A percentile compares a stretch with the other conserved stretches of the same genome.
Conservation (phyloP, 2,888 invertebrate species). For the Zeuzera pyrina region DNA sequence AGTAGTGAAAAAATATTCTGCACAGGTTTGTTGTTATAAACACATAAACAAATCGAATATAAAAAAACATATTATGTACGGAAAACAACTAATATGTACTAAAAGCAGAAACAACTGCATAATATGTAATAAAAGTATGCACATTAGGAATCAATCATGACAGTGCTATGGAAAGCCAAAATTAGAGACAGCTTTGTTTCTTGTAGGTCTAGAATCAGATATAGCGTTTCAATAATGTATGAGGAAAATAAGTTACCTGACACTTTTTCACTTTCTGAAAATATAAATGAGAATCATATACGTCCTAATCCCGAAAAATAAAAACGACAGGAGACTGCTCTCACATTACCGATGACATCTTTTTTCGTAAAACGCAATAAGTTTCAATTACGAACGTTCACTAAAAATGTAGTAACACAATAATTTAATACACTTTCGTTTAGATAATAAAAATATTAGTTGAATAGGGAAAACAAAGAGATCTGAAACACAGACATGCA, state of each 20-base stretch:
- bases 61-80: too few species aligned
- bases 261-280: slow-evolving; percentile 41
- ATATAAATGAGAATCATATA: slow-evolving; percentile 44
- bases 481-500: slow-evolving; percentile 70
- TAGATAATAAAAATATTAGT: slow-evolving; percentile 32
- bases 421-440: slow-evolving; percentile 29
- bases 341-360: slow-evolving; percentile 73
- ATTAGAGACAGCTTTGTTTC: slow-evolving; percentile 58
- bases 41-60: too few species aligned
- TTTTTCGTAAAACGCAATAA: slow-evolving; percentile 46
- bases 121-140: slow-evolving; percentile 27
- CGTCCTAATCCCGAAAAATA: slow-evolving; percentile 60
- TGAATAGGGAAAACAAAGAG: slow-evolving; percentile 68
- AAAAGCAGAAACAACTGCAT: too few species aligned
- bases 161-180: slow-evolving; percentile 65
- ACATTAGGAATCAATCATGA: slow-evolving; percentile 49
- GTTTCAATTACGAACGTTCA: slow-evolving; percentile 28
- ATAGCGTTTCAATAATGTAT: slow-evolving; percentile 13
- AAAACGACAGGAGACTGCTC: slow-evolving; percentile 58
- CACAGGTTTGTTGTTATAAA: too few species aligned
- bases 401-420: slow-evolving; percentile 28
- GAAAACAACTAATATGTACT: too few species aligned
- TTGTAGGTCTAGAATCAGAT: slow-evolving; percentile 16
- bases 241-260: slow-evolving; percentile 38
- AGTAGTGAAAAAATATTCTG: too few species aligned